Percentiles rank a stretch among this genome's conserved stretches.
phyloP scores from a whole-genome alignment of 2,797 vertebrate genomes.

The Chelon auratus region DNA sequence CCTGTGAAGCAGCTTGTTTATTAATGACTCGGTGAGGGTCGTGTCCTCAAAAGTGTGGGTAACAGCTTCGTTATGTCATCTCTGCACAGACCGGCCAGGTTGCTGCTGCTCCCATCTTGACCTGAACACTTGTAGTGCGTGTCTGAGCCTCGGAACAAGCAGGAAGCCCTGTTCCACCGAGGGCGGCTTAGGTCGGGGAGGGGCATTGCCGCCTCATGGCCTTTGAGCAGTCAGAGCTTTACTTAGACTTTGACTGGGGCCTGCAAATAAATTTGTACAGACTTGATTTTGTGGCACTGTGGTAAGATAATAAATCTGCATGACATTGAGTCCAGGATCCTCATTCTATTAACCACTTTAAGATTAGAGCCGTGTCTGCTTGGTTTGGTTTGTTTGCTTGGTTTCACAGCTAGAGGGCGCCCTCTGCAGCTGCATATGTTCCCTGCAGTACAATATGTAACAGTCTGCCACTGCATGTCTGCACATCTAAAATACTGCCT shows the following conservation, averaged over 20 bases:
- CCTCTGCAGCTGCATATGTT: background rate
- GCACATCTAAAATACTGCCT: background rate
- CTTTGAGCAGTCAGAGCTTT: slow-evolving; percentile 14
- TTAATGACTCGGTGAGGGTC: slow-evolving; percentile 42
- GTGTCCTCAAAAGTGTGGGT: slow-evolving; percentile 45
- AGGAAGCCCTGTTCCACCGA: slow-evolving; percentile 20
- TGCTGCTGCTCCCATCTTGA: slow-evolving; percentile 50
- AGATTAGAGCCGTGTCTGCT: background rate
- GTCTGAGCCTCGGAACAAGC: slow-evolving; percentile 31
- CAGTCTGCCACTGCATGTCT: background rate
- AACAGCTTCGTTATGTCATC: slow-evolving; percentile 54
- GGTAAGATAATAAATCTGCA: background rate
- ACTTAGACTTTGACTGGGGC: background rate
- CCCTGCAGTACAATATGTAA: background rate
- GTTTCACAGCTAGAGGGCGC: slow-evolving; percentile 20
- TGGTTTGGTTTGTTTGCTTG: background rate
- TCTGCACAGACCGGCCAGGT: slow-evolving; percentile 22
- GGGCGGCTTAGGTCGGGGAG: slow-evolving; percentile 5
- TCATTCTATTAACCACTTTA: background rate
- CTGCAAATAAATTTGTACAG: background rate
- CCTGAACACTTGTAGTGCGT: slow-evolving; percentile 30
- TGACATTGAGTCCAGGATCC: background rate
- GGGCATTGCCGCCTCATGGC: slow-evolving; percentile 24
- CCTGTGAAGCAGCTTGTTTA: slow-evolving; percentile 37
- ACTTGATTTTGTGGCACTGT: background rate